phyloP scores from a whole-genome alignment of 1,140 invertebrate genomes.

The Campoletis sonorensis region DNA sequence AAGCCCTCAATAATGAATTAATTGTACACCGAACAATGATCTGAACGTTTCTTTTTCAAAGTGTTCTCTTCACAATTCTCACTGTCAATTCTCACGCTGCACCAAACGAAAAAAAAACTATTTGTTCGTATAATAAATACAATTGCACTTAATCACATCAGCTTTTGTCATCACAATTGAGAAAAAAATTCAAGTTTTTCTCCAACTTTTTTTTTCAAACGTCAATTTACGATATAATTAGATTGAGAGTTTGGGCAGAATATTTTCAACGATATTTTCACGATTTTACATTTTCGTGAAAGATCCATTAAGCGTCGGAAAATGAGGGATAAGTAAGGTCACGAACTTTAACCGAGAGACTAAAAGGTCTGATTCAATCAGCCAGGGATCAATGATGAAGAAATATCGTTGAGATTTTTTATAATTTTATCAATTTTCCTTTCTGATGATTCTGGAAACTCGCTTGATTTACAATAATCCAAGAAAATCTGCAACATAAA shows the following conservation, averaged over 20 bases:
- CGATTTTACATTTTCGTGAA: slow-evolving; percentile 39
- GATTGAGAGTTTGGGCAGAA: not conserved
- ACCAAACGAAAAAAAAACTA: not conserved
- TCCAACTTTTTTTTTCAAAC: not conserved
- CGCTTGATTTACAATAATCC: not conserved
- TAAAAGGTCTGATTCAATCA: not conserved
- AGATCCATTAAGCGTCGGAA: not conserved
- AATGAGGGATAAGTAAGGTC: not conserved
- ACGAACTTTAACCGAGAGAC: slow-evolving; percentile 5
- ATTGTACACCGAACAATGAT: slow-evolving; percentile 4
- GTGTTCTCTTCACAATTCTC: slow-evolving; percentile 2
- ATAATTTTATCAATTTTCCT: not conserved
- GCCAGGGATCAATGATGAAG: slow-evolving; percentile 23
- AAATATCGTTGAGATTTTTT: slow-evolving; percentile 1
- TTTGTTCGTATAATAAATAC: not conserved
- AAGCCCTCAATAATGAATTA: slow-evolving; percentile 56
- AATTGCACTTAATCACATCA: not conserved
- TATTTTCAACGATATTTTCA: not conserved
- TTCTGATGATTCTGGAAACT: slow-evolving; percentile 1
- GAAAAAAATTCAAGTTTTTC: not conserved
- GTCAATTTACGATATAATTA: not conserved
- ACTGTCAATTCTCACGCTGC: slow-evolving; percentile 7
- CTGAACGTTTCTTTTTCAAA: slow-evolving; percentile 7
- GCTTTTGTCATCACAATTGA: not conserved
- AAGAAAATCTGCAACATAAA: slow-evolving; percentile 39